Evolutionary conservation across 1,140 invertebrate species (phyloP), one percentile per base, ranked within the genome.

Genomic region (Vanessa atalanta): DNA sequence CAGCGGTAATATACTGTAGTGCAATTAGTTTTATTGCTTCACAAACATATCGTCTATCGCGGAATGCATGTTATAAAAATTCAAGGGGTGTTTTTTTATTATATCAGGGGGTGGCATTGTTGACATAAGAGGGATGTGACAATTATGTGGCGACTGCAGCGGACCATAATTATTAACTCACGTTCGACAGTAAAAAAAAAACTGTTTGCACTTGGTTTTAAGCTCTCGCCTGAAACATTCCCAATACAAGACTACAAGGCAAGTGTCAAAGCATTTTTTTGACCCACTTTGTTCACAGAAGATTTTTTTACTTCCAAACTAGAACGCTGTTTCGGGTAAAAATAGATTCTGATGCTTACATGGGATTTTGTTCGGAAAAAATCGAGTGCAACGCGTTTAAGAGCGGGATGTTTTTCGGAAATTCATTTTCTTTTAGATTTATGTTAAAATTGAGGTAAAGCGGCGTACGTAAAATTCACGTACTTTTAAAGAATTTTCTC

Each of bases 311-410:
- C 72, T 71, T 68, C 70, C 72, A 73, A 80, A 73, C 63, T 75
- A 47, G 64, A 76, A 61, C 55, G 70, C 53, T 72, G 72, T 72
- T 73, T 69, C 75, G 57, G 72, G 72, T 78, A 76, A 78, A 80
- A 80, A 78, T 80, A 76, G 71, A 78, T 75, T 80, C 69, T 65
- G 71, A 72, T 73, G 76, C 73, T 79, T 76, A 79, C 79, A 73
- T 65, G 69, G 68, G 69, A 72, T 80, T 78, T 73, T 80, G 70
- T 80, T 75, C 60, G 69, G 68, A 78, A 80, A 60, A 61, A 80
- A 74, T 76, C 70, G 70, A 65, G 13, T 15, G 69, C 73, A 75
- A 72, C 65, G 63, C 65, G 70, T 70, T 70, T 74, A 77, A 66
- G 76, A 73, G 69, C 68, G 69, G 65, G n/a, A 77, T 73, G 68